Evolutionary conservation across 2,888 invertebrate species (phyloP).

Genomic region (Listrodromus nycthemerus): DNA sequence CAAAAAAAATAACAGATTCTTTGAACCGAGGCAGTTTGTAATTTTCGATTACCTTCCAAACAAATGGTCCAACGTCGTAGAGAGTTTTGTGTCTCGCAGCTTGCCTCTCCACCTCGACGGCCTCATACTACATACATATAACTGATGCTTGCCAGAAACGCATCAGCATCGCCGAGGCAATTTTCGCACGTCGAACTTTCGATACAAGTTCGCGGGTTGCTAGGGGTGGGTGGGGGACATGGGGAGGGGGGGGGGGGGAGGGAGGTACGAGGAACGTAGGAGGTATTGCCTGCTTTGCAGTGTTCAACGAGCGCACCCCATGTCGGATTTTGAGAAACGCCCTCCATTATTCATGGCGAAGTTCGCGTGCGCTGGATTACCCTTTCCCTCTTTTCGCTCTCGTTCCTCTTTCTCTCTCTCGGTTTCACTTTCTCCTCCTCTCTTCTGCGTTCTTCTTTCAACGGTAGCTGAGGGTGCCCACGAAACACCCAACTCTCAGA

Average conservation of each 20-base stretch:
- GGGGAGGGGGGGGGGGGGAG: neutral
- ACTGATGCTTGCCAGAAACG: constrained; percentile 63
- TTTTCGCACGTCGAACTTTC: constrained; percentile 75
- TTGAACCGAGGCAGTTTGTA: constrained; percentile 13
- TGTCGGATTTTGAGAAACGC: constrained; percentile 80
- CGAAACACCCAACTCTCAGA: constrained; percentile 55
- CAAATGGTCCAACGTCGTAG: constrained; percentile 55
- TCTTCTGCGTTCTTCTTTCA: constrained; percentile 44
- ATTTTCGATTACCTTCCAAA: constrained; percentile 55
- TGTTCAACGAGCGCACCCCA: constrained; percentile 69
- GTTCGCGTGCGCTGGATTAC: constrained; percentile 73
- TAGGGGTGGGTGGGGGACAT: neutral
- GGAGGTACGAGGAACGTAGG: constrained; percentile 17
- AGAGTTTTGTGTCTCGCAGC: constrained; percentile 60
- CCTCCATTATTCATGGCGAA: constrained; percentile 81
- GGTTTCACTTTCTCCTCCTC: constrained; percentile 37
- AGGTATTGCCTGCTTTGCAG: constrained; percentile 56
- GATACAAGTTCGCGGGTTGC: constrained; percentile 70
- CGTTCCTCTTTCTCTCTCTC: constrained; percentile 36
- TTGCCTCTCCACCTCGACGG: constrained; percentile 62
- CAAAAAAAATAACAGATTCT: neutral
- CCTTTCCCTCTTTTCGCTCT: constrained; percentile 61
- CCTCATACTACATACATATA: constrained; percentile 47
- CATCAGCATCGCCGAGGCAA: constrained; percentile 70
- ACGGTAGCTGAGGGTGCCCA: constrained; percentile 47